Percentiles rank a stretch among this genome's conserved stretches.
These are phyloP conservation scores for Rousettus madagascariensis DNA, from an alignment of 2,797 vertebrate genomes.

Conservation along the genomic window DNA sequence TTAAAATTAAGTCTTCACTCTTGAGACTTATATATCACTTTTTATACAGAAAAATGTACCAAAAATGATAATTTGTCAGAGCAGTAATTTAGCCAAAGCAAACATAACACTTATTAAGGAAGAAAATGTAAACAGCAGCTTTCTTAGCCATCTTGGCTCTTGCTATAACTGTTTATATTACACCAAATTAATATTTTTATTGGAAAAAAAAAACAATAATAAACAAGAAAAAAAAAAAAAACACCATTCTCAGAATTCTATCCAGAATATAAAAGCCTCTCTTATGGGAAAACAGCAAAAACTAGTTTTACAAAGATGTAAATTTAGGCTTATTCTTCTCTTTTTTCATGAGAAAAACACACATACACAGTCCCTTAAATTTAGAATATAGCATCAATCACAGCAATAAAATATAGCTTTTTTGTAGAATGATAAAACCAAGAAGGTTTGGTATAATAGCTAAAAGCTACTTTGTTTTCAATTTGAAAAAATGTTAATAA, in stretches of 20 bases:
- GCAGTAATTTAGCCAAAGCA: slow-evolving; percentile 39
- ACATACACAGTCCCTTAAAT: neutral
- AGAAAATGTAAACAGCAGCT: slow-evolving; percentile 3
- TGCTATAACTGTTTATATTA: slow-evolving; percentile 39
- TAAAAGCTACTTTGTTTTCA: slow-evolving; percentile 32
- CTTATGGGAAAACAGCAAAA: neutral
- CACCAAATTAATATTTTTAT: neutral
- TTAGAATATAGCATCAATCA: neutral
- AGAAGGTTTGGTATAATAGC: neutral
- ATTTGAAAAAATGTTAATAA: slow-evolving; percentile 4
- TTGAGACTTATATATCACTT: neutral
- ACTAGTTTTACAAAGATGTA: neutral
- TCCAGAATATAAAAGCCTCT: slow-evolving; percentile 13
- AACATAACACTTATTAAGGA: slow-evolving; percentile 30
- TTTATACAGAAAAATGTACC: slow-evolving; percentile 9
- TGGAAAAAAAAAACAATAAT: slow-evolving; percentile 40
- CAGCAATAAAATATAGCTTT: neutral
- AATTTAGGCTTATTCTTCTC: neutral
- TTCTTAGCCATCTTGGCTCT: slow-evolving; percentile 15
- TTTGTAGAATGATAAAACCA: slow-evolving; percentile 40
- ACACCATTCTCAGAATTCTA: neutral
- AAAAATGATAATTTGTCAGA: slow-evolving; percentile 56
- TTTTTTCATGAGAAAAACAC: neutral
- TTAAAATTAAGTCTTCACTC: slow-evolving; percentile 33
- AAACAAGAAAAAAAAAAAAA: slow-evolving; percentile 41